Base-by-base conservation (phyloP, 2,888 invertebrate species). In the Eugnorisma glareosa region DNA sequence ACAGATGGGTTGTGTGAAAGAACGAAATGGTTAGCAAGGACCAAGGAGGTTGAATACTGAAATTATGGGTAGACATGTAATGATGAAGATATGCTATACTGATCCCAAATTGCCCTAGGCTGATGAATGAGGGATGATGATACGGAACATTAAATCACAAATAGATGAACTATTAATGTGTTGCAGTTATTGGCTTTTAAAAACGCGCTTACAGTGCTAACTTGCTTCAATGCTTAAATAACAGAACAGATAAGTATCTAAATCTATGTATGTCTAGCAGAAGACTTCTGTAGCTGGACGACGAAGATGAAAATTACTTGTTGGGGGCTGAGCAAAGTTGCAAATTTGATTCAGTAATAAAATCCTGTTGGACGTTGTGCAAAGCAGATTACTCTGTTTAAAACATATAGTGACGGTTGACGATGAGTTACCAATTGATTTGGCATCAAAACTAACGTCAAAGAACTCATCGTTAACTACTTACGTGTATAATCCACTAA, bases 401-500 rank as follows among this genome's bases (percentile, higher is more conserved):
- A 37, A 54, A 54, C 37, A 31, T 54, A n/a, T 40, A n/a, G 6
- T 31, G 10, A 57, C 24, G 6, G 45, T 35, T 77, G 40, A 28
- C 13, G 35, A 59, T 35, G 18, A 21, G n/a, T 40, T 35, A 37
- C 28, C 7, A 37, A 63, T 35, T 45, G 8, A 21, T 63, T 69
- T 15, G n/a, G 63, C 0, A 24, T 35, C n/a, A 24, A 31, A 1
- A 59, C 31, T 24, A 28, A 45, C 24, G 28, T 18, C 28, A 67
- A 67, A 59, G 43, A 66, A 59, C 21, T n/a, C 11, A 15, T 63
- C n/a, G 59, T 72, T 45, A 43, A 13, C 43, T 57, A 35, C 51
- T 69, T 68, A 35, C 3, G 31, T 51, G 57, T 61, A 59, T 79
- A 59, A 51, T 70, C 72, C 43, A 72, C 69, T 75, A 64, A 83